A percentile compares a stretch with the other conserved stretches of the same genome.
Conservation (phyloP, 2,797 vertebrate species). For the Anguilla marmorata region DNA sequence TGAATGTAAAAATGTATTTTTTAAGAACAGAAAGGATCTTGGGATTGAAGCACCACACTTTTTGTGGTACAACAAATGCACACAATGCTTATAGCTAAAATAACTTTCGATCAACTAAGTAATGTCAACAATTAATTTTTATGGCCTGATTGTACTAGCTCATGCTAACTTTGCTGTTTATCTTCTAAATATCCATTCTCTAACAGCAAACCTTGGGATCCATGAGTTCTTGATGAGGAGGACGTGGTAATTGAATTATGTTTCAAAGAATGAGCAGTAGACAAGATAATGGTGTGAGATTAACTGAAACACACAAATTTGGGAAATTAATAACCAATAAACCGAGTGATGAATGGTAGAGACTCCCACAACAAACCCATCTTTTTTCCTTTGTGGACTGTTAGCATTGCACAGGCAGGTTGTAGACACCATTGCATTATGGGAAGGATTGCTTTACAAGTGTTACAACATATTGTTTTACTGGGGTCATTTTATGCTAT, state of each 20-base stretch:
- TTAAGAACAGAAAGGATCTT: neutral
- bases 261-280: neutral
- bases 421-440: slow-evolving; percentile 5
- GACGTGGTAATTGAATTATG: neutral
- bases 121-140: too few relatives aligned
- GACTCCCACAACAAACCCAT: neutral
- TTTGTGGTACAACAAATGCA: neutral
- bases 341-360: slow-evolving; percentile 13
- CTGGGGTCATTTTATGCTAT: slow-evolving; percentile 15
- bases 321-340: neutral
- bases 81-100: neutral
- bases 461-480: slow-evolving; percentile 23
- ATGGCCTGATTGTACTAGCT: too few relatives aligned
- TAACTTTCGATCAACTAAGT: too few relatives aligned
- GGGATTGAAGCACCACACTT: neutral
- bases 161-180: too few relatives aligned
- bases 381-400: neutral
- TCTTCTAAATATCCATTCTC: too few relatives aligned
- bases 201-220: neutral
- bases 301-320: neutral
- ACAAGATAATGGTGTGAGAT: neutral
- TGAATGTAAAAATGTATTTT: neutral
- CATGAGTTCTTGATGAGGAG: neutral
- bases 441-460: neutral
- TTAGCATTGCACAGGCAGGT: neutral